phyloP scores from a whole-genome alignment of 1,140 invertebrate species.

The Polypedilum pembai region DNA sequence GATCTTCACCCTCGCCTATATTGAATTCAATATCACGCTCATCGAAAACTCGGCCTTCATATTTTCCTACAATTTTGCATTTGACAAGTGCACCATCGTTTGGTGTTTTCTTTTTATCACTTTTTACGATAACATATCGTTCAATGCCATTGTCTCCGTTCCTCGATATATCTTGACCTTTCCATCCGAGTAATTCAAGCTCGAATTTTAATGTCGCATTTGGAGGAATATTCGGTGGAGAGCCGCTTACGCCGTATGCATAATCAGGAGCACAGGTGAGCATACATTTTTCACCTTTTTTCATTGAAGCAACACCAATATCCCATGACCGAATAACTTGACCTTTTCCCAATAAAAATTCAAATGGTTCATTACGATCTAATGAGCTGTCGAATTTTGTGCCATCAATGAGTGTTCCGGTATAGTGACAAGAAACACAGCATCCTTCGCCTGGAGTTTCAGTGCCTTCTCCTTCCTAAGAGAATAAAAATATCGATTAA shows the following conservation, averaged over 20 bases:
- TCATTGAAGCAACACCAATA: conserved; percentile 89
- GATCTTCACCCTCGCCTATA: conserved; percentile 77
- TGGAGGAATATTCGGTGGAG: conserved; percentile 82
- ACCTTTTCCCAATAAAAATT: conserved; percentile 76
- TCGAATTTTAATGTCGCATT: conserved; percentile 87
- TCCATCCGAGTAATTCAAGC: conserved; percentile 79
- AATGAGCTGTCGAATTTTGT: conserved; percentile 89
- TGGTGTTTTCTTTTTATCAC: conserved; percentile 61
- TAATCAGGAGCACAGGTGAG: conserved; percentile 85
- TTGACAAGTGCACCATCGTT: conserved; percentile 72
- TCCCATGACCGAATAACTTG: conserved; percentile 93
- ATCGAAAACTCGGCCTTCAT: conserved; percentile 60
- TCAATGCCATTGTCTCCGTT: conserved; percentile 77
- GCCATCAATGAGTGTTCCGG: conserved; percentile 82
- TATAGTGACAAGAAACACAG: conserved; percentile 86
- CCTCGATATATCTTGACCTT: conserved; percentile 77
- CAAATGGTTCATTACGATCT: conserved; percentile 72
- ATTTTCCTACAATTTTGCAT: conserved; percentile 74
- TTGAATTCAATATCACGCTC: conserved; percentile 73
- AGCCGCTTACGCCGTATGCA: conserved; percentile 81
- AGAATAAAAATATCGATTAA: background rate
- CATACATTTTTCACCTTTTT: conserved; percentile 74
- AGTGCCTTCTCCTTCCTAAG: conserved; percentile 39
- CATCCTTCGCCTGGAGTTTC: conserved; percentile 44
- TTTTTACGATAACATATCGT: conserved; percentile 53